Evolutionary conservation across 2,888 invertebrate species (phyloP), one percentile per base, ranked within the genome.

Genomic region (Lepidocyrtoides sp.): DNA sequence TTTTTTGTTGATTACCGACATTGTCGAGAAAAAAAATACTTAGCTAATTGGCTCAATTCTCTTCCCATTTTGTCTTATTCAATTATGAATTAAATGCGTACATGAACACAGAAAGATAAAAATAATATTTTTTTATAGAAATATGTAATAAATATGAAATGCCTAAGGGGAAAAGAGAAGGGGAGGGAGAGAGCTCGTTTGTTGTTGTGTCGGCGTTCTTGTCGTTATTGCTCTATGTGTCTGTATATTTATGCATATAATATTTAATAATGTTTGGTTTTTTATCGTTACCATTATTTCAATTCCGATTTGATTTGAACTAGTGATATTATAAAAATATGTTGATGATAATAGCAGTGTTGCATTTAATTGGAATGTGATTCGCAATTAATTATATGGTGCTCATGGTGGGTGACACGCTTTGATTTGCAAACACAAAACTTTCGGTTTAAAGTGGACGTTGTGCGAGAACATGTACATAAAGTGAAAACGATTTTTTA

Each of bases 401-500:
- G 17, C 48, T 87, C 88, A n/a, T 54, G 36, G 66, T 81, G 79
- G 88, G 79, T 88, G 88, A 69, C 66, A 63, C 63, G 77, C 69
- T 84, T 69, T 69, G 69, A 14, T 60, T 17, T 60, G 51, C 63
- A 32, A 88, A 81, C 88, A 69, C 12, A 66, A 66, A 87, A 88
- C 81, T 88, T 79, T 88, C 88, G 88, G 88, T 88, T 81, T 69
- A 36, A 17, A 17, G 36, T 17, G 36, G 69, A 69, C 0, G 69
- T 69, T 63, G 17, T 8, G n/a, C 36, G 3, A 63, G 5, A 32
- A 0, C 36, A 36, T 36, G 17, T 32, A 69, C 2, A 7, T 36
- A 69, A 83, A 88, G 88, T 79, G 88, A 88, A 88, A 88, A 88
- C 88, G 54, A 79, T 66, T 81, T 87, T 86, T 36, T 36, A 69